Conservation (phyloP, 2,797 vertebrate genomes). For the Brachyrhaphis roseni region DNA sequence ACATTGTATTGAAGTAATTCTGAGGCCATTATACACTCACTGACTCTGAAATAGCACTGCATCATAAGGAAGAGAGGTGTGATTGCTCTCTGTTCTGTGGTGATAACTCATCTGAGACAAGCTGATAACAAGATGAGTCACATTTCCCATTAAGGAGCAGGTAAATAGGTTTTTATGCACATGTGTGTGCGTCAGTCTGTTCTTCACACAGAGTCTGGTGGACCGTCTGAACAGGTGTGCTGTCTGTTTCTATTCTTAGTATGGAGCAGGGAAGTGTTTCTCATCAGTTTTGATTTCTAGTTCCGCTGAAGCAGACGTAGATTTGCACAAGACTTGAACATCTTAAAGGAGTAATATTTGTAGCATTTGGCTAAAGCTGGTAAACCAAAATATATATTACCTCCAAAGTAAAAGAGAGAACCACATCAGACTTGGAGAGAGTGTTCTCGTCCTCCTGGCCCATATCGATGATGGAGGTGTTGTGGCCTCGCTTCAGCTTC, state of each 20-base stretch:
- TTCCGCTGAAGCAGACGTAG: slow-evolving; percentile 25
- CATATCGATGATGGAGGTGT: slow-evolving; percentile 99
- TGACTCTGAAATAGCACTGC: slow-evolving; percentile 58
- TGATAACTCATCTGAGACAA: slow-evolving; percentile 64
- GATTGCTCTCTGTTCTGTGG: slow-evolving; percentile 49
- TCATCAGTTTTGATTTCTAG: slow-evolving; percentile 32
- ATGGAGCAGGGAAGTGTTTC: slow-evolving; percentile 35
- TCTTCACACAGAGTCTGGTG: slow-evolving; percentile 60
- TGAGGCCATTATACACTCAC: slow-evolving; percentile 30
- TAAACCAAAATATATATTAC: slow-evolving; percentile 69
- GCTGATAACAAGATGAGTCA: slow-evolving; percentile 74
- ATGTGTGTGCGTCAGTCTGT: slow-evolving; percentile 38
- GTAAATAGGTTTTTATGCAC: slow-evolving; percentile 50
- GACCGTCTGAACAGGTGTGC: slow-evolving; percentile 48
- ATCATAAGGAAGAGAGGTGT: slow-evolving; percentile 57
- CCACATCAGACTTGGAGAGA: slow-evolving; percentile 97
- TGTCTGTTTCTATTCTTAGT: slow-evolving; percentile 69
- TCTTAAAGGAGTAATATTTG: slow-evolving; percentile 4
- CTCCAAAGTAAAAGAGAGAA: slow-evolving; percentile 96
- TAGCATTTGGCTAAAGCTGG: slow-evolving; percentile 3
- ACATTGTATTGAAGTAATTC: neutral
- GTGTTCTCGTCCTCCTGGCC: slow-evolving; percentile 99
- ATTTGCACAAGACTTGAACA: slow-evolving; percentile 11
- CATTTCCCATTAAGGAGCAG: slow-evolving; percentile 54
- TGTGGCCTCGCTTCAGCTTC: slow-evolving; percentile 96